Base-by-base conservation (phyloP, 2,113 vertebrate genomes). In the Onychorhynchus coronatus region DNA sequence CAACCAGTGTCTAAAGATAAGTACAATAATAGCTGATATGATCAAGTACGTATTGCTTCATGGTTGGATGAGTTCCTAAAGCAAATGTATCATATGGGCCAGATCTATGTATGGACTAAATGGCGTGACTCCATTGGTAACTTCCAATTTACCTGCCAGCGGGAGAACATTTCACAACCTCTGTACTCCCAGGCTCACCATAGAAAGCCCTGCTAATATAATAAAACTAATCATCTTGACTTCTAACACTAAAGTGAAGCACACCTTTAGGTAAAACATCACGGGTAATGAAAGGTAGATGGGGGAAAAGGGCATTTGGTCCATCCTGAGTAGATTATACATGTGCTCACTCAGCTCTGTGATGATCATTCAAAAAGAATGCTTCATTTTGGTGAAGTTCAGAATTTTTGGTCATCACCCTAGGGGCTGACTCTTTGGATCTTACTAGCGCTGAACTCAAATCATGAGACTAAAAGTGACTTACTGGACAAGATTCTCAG, bases 401-500 rank as follows among this genome's bases (percentile, higher is more conserved):
- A 74, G 63, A 37, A 50, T 13, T 83, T 85, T 70, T 79, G 35
- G 12, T 71, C 72, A 67, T 52, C 28, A 67, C 10, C 39, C 4
- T n/a, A 61, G 6, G 6, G 39, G 16, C 24, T 86, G 44, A 74
- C 55, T 81, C 68, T 74, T 92, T 70, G 35, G 7, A 25, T 89
- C 46, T 74, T 74, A 63, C 47, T 71, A 84, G 63, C 39, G 31
- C 46, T 50, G 33, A 88, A 85, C 24, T 1, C 5, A 79, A 88
- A 23, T 66, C 12, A 13, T 42, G 15, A n/a, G 41, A 92, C 47
- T 56, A 84, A 84, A 92, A 77, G 61, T 53, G 63, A 61, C 49
- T 91, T 89, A 68, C 44, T 73, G 94, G 85, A 65, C 75, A 89
- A 77, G 82, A 94, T 94, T 91, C 37, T 88, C 52, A 86, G 68